These are phyloP conservation scores for Psix sp. DNA, from an alignment of 1,140 invertebrate genomes.

Conservation along the genomic window DNA sequence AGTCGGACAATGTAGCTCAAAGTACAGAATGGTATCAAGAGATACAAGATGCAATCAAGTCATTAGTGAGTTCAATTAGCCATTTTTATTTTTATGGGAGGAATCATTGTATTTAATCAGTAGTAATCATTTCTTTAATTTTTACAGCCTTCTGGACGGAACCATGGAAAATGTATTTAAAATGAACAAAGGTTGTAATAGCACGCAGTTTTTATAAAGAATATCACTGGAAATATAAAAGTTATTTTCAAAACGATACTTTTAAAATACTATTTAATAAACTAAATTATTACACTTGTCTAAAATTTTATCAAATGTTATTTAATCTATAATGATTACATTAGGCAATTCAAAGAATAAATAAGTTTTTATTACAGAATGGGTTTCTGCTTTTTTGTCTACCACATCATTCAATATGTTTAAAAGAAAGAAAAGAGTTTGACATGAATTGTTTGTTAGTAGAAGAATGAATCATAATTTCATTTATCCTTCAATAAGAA, in stretches of 20 bases:
- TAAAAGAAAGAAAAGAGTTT: too few relatives aligned
- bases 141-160: slow-evolving; percentile 21
- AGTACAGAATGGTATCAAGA: slow-evolving; percentile 78
- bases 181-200: background rate
- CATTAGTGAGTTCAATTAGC: slow-evolving; percentile 68
- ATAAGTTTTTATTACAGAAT: background rate
- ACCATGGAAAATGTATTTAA: slow-evolving; percentile 13
- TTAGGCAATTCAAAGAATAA: background rate
- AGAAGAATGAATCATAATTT: too few relatives aligned
- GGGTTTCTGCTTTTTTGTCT: too few relatives aligned
- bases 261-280: slow-evolving; percentile 6
- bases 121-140: background rate
- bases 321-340: slow-evolving; percentile 21
- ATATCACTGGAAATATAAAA: background rate
- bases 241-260: background rate
- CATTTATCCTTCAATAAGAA: too few relatives aligned
- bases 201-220: background rate
- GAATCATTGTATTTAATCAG: background rate
- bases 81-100: background rate
- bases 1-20: slow-evolving; percentile 76
- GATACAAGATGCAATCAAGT: slow-evolving; percentile 76
- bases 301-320: slow-evolving; percentile 19
- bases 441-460: too few relatives aligned
- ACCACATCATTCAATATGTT: too few relatives aligned
- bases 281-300: slow-evolving; percentile 10